A percentile compares a stretch with the other conserved stretches of the same genome.
Evolutionary conservation across 2,888 invertebrate species (phyloP).

Genomic region (Apodemia duryi): DNA sequence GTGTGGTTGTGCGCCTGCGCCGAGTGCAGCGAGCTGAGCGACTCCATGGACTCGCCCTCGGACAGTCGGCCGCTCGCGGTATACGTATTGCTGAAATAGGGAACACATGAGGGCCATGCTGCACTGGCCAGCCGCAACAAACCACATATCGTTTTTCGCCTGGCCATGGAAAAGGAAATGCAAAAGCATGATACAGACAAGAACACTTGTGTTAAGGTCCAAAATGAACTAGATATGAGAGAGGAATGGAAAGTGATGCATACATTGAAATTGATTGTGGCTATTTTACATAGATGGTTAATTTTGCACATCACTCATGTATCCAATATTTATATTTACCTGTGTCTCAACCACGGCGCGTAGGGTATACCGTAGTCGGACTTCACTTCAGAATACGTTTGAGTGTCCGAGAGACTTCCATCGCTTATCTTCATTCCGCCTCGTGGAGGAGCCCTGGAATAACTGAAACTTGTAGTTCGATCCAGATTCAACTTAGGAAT

Average conservation of each 20-base stretch:
- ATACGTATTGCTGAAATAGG: constrained; percentile 83
- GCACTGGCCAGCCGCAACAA: constrained; percentile 44
- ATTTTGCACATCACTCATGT: constrained; percentile 33
- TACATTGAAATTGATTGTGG: constrained; percentile 25
- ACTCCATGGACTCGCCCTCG: constrained; percentile 94
- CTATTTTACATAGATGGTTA: constrained; percentile 29
- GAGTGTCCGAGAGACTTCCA: constrained; percentile 92
- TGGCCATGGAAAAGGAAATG: constrained; percentile 53
- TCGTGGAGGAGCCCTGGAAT: constrained; percentile 66
- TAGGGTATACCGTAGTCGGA: constrained; percentile 91
- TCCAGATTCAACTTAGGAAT: constrained; percentile 21
- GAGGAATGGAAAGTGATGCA: constrained; percentile 35
- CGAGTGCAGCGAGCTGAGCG: constrained; percentile 87
- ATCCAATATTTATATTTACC: constrained; percentile 59
- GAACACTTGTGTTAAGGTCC: constrained; percentile 38
- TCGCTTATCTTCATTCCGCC: constrained; percentile 82
- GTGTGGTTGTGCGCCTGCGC: constrained; percentile 87
- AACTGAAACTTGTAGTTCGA: constrained; percentile 19
- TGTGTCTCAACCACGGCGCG: constrained; percentile 92
- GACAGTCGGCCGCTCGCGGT: constrained; percentile 87
- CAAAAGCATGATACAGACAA: constrained; percentile 43
- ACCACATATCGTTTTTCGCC: constrained; percentile 38
- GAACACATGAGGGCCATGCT: constrained; percentile 57
- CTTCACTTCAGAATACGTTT: constrained; percentile 84
- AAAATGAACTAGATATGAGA: constrained; percentile 39